Conservation (phyloP, 2,888 invertebrate genomes). For the Andrena marginata region DNA sequence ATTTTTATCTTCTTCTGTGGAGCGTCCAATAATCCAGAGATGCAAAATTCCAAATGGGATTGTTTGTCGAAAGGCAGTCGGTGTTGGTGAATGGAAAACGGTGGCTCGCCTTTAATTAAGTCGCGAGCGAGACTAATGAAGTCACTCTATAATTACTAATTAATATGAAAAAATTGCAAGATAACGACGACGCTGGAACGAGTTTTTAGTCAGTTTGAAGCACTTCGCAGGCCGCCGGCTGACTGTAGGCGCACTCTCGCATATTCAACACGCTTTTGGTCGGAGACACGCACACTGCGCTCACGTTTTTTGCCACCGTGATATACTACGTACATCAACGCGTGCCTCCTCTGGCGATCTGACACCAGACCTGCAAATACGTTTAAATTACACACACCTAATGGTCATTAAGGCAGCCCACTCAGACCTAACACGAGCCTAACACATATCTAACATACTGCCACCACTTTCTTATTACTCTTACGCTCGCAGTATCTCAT, state of each 20-base stretch:
- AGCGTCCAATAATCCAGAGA: too few relatives aligned
- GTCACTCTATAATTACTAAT: conserved; percentile 58
- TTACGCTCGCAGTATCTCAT: too few relatives aligned
- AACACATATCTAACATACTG: background rate
- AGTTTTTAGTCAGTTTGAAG: conserved; percentile 53
- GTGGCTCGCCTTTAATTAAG: conserved; percentile 50
- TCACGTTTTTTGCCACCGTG: background rate
- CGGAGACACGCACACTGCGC: background rate
- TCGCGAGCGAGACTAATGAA: conserved; percentile 41
- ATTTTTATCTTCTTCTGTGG: too few relatives aligned
- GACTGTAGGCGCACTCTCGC: conserved; percentile 21
- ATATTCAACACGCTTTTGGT: conserved; percentile 9
- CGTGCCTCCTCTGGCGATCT: background rate
- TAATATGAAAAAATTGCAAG: conserved; percentile 52
- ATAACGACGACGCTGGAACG: conserved; percentile 44
- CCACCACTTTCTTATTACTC: too few relatives aligned
- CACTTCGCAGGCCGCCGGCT: conserved; percentile 42
- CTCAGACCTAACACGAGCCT: too few relatives aligned
- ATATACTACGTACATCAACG: background rate
- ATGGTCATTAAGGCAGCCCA: too few relatives aligned
- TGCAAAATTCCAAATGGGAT: background rate
- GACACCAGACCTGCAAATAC: background rate
- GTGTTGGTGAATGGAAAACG: conserved; percentile 34
- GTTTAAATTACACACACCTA: conserved; percentile 4
- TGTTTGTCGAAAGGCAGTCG: conserved; percentile 3